These are phyloP conservation scores for Brachionichthys hirsutus DNA, from an alignment of 2,113 vertebrate species.

Conservation along the genomic window DNA sequence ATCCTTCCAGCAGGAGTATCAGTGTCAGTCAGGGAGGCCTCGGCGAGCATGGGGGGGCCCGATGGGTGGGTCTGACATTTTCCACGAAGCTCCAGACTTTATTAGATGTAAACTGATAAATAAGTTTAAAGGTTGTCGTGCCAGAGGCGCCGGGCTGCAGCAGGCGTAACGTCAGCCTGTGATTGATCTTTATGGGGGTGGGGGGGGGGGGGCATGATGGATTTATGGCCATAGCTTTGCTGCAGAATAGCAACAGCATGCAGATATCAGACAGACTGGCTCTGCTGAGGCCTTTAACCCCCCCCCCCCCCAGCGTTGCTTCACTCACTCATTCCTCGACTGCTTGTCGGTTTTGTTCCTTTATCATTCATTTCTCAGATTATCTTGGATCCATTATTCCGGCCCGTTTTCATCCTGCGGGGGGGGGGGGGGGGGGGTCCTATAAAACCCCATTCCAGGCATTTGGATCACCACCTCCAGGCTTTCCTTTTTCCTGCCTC, in stretches of 20 bases:
- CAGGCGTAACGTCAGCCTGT: neutral
- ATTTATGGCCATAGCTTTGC: constrained; percentile 26
- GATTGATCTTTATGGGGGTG: constrained; percentile 7
- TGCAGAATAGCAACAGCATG: constrained; percentile 6
- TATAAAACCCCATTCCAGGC: neutral
- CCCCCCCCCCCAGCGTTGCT: neutral
- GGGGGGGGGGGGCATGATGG: neutral
- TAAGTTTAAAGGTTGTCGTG: constrained; percentile 14
- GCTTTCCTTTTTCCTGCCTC: neutral
- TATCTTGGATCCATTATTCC: no score
- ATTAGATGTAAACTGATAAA: constrained; percentile 7
- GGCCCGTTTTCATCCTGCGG: no score
- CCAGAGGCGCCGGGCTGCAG: neutral
- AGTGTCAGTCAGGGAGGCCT: constrained; percentile 49
- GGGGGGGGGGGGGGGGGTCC: no score
- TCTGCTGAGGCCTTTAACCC: neutral
- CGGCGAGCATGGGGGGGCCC: constrained; percentile 26
- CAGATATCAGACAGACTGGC: constrained; percentile 7
- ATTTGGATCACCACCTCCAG: neutral
- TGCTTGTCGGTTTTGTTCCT: neutral
- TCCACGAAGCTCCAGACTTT: no score
- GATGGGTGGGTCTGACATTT: no score
- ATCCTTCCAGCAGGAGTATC: constrained; percentile 33
- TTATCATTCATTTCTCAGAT: no score
- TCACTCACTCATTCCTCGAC: neutral